Base-by-base conservation (phyloP, 2,113 vertebrate genomes). In the Elanoides forficatus region DNA sequence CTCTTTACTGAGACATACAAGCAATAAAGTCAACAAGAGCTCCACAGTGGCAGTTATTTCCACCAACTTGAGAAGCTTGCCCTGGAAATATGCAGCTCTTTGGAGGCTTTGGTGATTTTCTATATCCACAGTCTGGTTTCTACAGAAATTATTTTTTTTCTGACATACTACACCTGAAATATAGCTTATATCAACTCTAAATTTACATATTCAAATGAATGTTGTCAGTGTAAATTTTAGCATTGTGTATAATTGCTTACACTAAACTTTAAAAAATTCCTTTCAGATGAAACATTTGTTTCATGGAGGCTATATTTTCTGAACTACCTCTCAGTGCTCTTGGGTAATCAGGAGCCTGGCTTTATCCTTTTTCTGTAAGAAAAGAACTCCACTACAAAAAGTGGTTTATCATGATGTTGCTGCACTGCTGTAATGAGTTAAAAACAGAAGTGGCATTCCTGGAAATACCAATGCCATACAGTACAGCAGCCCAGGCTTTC, bases 201-300 rank as follows among this genome's bases (percentile, higher is more conserved):
- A 97, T 95, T 93, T 93, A 26, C 87, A 88, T 93, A 86, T 67
- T 94, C 36, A 85, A 86, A 89, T 91, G 2, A 86, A 66, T 25
- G 20, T 66, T 89, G n/a, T 36, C 20, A 29, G 38, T 27, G 16
- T 97, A 93, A 93, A 94, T 86, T 93, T 76, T 83, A 85, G 26
- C 22, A 80, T 50, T 66, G 25, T 73, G 9, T 53, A 59, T n/a
- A 90, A 29, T 34, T 45, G 25, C 74, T 89, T 79, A 42, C 11
- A 45, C 6, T 68, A 70, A 20, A 36, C 53, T 52, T 63, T 2
- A 2, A 15, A 76, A 82, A 72, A 23, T 14, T 73, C 30, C 27
- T 86, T 86, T 86, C 30, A 65, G 56, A 48, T 72, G 38, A 92
- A 88, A 83, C 59, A 63, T 81, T 88, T 86, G 10, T 9, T 78